A percentile compares a stretch with the other conserved stretches of the same genome.
These are phyloP conservation scores for Ivindomyrus marchei DNA, from an alignment of 2,113 vertebrate species.

Conservation along the genomic window DNA sequence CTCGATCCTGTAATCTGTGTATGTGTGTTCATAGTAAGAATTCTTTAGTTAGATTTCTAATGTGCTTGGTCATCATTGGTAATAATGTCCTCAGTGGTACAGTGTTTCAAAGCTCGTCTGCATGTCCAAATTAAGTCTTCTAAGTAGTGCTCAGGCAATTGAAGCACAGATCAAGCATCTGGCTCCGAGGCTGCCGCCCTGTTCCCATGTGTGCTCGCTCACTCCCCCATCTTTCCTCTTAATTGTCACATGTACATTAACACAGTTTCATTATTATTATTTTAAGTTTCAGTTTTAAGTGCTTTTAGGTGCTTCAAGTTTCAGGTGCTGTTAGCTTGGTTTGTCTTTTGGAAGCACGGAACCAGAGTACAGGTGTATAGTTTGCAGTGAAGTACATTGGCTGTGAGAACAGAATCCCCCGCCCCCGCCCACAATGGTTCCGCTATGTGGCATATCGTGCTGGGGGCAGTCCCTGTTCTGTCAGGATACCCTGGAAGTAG, in stretches of 20 bases:
- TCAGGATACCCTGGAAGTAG: slow-evolving; percentile 46
- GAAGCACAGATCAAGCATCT: neutral
- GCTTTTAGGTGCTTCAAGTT: too few species aligned
- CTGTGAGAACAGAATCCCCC: slow-evolving; percentile 21
- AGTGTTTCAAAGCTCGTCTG: neutral
- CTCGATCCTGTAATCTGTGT: slow-evolving; percentile 35
- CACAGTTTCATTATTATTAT: neutral
- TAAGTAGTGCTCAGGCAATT: neutral
- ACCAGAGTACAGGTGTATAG: slow-evolving; percentile 18
- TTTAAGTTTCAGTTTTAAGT: neutral
- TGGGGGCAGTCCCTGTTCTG: slow-evolving; percentile 39
- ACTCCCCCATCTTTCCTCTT: neutral
- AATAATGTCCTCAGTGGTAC: neutral
- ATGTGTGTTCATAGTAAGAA: neutral
- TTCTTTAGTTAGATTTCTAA: neutral
- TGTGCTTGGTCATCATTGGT: neutral
- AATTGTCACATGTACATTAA: neutral
- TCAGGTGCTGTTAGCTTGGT: neutral
- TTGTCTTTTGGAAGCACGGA: neutral
- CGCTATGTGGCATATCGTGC: slow-evolving; percentile 42
- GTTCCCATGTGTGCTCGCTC: neutral
- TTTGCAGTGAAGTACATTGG: slow-evolving; percentile 35
- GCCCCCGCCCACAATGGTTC: slow-evolving; percentile 36
- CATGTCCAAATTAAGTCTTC: neutral
- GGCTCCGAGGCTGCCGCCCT: neutral